Percentiles rank a stretch among this genome's conserved stretches.
Evolutionary conservation across 2,888 invertebrate genomes (phyloP).

Genomic region (Junonia oenone): DNA sequence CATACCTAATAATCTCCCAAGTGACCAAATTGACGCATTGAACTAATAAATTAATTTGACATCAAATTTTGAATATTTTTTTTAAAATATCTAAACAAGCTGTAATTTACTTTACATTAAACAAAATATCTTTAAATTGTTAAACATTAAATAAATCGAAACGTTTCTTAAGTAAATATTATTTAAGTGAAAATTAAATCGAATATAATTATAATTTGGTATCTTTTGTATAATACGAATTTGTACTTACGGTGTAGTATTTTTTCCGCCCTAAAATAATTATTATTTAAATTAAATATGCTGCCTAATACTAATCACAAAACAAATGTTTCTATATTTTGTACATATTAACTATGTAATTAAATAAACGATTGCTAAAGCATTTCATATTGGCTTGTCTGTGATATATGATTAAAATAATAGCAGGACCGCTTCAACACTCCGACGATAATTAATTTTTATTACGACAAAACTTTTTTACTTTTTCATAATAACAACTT

Average conservation of each 20-base stretch:
- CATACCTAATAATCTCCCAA: constrained; percentile 55
- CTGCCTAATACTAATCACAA: constrained; percentile 24
- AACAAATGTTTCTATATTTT: constrained; percentile 29
- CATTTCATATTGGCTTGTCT: constrained; percentile 67
- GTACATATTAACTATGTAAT: constrained; percentile 39
- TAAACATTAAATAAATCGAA: not conserved
- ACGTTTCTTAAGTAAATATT: not conserved
- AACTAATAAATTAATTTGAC: not conserved
- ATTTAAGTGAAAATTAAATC: not conserved
- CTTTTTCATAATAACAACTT: not conserved
- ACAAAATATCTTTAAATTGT: not conserved
- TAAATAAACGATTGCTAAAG: constrained; percentile 45
- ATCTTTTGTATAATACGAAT: not conserved
- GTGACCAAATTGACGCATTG: constrained; percentile 55
- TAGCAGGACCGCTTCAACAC: constrained; percentile 18
- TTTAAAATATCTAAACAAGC: not conserved
- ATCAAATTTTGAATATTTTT: not conserved
- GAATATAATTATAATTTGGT: not conserved
- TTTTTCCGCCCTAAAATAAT: constrained; percentile 13
- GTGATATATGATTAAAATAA: constrained; percentile 47
- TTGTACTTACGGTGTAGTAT: constrained; percentile 1
- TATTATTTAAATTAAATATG: constrained; percentile 12
- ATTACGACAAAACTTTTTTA: constrained; percentile 6
- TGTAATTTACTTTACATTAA: not conserved
- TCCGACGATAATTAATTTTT: constrained; percentile 10